Conservation (phyloP, 92 coral and sea anemone genomes). For the Parazoanthus atlanticus region DNA sequence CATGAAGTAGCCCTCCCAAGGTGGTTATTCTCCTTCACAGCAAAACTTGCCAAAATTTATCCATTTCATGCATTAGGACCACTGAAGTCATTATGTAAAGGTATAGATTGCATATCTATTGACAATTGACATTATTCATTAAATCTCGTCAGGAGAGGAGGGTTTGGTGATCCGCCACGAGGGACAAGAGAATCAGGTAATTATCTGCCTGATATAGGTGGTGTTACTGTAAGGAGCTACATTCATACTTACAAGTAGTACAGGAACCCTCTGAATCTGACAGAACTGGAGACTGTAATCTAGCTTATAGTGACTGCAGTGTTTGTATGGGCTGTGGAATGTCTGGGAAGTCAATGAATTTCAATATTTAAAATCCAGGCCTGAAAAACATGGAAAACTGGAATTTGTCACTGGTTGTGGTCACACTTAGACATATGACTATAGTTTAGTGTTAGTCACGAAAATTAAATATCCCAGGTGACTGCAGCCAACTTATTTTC, state of each 20-base stretch:
- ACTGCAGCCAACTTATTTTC: too few relatives aligned
- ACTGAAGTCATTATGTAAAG: neutral
- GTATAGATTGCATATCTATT: neutral
- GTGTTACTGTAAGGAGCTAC: neutral
- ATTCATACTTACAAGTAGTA: too few relatives aligned
- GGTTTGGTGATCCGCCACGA: slow-evolving; percentile 71
- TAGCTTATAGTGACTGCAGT: neutral
- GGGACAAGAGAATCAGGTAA: slow-evolving; percentile 74
- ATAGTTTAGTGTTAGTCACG: too few relatives aligned
- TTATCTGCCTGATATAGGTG: neutral
- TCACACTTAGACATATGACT: too few relatives aligned
- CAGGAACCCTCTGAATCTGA: neutral
- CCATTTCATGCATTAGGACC: too few relatives aligned
- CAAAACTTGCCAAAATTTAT: too few relatives aligned
- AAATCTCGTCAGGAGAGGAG: slow-evolving; percentile 75
- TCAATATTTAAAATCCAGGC: neutral
- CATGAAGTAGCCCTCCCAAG: too few relatives aligned
- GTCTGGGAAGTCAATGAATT: neutral
- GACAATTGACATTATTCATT: neutral
- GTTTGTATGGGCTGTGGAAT: neutral
- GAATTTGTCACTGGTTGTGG: too few relatives aligned
- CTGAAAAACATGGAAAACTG: neutral
- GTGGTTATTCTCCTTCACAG: too few relatives aligned
- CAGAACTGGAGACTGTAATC: neutral
- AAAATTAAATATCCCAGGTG: too few relatives aligned